A percentile compares a stretch with the other conserved stretches of the same genome.
Evolutionary conservation across 2,888 invertebrate genomes (phyloP).

Genomic region (Minunthozetes semirufus): DNA sequence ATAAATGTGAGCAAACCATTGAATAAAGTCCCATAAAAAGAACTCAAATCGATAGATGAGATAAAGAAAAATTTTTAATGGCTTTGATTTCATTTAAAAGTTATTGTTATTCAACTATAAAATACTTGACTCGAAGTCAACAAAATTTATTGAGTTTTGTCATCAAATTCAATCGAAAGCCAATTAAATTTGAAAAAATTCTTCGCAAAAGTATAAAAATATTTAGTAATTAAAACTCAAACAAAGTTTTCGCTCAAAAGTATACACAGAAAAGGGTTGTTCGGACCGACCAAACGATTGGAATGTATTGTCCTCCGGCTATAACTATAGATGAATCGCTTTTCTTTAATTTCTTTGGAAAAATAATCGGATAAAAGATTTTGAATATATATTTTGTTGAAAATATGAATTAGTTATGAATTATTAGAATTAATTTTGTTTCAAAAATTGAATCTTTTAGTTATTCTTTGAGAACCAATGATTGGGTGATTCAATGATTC

Average conservation of each 20-base stretch:
- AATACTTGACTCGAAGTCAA: neutral
- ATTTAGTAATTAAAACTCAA: neutral
- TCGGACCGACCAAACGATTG: neutral
- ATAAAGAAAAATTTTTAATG: neutral
- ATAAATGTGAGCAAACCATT: too few species aligned
- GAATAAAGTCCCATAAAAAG: too few species aligned
- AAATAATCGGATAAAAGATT: constrained; percentile 1
- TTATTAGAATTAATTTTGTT: neutral
- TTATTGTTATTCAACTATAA: neutral
- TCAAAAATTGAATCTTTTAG: neutral
- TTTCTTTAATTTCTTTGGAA: neutral
- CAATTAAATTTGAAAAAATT: neutral
- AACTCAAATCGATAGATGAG: neutral
- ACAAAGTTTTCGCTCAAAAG: neutral
- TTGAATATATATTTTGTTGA: neutral
- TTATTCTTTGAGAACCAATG: too few species aligned
- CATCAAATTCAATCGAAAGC: neutral
- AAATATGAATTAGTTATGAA: neutral
- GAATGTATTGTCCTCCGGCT: constrained; percentile 10
- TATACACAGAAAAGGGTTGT: constrained; percentile 1
- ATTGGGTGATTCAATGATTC: neutral
- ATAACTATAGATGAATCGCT: constrained; percentile 1
- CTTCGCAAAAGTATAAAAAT: neutral
- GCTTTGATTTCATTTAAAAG: neutral
- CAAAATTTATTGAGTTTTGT: neutral